These are phyloP conservation scores for Drosophila phalerata DNA, from an alignment of 2,888 invertebrate species.

Conservation along the genomic window DNA sequence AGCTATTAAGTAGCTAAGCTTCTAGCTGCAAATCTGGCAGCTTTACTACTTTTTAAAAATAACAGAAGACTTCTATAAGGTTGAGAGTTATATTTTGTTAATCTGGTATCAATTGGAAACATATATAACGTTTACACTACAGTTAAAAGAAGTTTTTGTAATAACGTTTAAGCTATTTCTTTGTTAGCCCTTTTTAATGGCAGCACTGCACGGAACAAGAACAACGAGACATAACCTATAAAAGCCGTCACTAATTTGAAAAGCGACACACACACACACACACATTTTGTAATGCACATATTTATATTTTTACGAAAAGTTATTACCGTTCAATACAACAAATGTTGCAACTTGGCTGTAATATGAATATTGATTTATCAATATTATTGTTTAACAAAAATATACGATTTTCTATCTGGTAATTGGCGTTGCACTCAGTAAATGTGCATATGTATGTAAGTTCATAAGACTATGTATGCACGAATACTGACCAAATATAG, in stretches of 20 bases:
- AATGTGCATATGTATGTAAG: slow-evolving; percentile 25
- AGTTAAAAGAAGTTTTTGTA: no score
- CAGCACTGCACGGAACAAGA: slow-evolving; percentile 15
- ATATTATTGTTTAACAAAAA: slow-evolving; percentile 7
- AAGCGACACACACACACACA: not conserved
- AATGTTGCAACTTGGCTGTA: not conserved
- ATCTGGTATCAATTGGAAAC: no score
- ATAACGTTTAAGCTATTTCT: not conserved
- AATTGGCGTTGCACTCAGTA: slow-evolving; percentile 15
- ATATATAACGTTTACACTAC: no score
- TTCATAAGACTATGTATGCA: slow-evolving; percentile 21
- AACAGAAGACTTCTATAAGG: no score
- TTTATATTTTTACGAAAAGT: not conserved
- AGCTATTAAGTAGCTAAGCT: not conserved
- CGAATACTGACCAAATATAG: slow-evolving; percentile 32
- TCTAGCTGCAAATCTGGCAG: no score
- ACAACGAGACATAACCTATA: slow-evolving; percentile 46
- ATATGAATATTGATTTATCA: slow-evolving; percentile 13
- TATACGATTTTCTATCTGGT: slow-evolving; percentile 12
- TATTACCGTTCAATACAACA: slow-evolving; percentile 2
- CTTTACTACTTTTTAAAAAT: no score
- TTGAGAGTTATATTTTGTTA: no score
- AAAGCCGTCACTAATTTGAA: slow-evolving; percentile 18
- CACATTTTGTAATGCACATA: not conserved
- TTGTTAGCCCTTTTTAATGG: not conserved